Conservation (phyloP, 2,888 invertebrate genomes). For the Morinoia aosen region DNA sequence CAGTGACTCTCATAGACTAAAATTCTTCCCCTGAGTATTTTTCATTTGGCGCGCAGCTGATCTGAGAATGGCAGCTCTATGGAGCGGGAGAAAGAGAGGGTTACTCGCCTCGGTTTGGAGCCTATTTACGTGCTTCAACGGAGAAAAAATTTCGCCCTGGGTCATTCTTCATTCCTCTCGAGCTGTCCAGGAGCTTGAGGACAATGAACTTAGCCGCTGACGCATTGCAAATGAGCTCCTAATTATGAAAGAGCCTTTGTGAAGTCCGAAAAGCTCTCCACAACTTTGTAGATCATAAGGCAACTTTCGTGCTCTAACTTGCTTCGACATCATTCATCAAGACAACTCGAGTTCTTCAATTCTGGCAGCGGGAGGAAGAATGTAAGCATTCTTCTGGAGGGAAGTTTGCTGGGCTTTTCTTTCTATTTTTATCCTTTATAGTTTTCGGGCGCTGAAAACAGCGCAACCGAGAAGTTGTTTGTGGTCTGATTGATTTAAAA, state of each 20-base stretch:
- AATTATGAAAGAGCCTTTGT: slow-evolving; percentile 21
- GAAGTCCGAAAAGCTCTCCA: neutral
- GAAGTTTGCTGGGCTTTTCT: neutral
- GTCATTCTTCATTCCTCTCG: neutral
- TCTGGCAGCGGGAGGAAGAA: neutral
- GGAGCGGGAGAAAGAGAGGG: neutral
- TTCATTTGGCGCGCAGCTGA: neutral
- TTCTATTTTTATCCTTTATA: neutral
- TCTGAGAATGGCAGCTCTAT: neutral
- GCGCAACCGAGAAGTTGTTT: neutral
- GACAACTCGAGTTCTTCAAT: neutral
- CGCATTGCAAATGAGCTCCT: slow-evolving; percentile 26
- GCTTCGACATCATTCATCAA: neutral
- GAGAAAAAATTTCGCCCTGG: neutral
- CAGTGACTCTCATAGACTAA: neutral
- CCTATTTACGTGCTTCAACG: neutral
- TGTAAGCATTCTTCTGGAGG: neutral
- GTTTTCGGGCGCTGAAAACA: neutral
- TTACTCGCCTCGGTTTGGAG: neutral
- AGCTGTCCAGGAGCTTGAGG: neutral
- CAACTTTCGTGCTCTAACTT: neutral
- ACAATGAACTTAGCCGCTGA: neutral
- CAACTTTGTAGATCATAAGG: slow-evolving; percentile 16
- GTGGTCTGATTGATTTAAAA: neutral
- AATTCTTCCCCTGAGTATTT: neutral